Evolutionary conservation across 2,888 invertebrate species (phyloP).

Genomic region (Pandemis corylana): DNA sequence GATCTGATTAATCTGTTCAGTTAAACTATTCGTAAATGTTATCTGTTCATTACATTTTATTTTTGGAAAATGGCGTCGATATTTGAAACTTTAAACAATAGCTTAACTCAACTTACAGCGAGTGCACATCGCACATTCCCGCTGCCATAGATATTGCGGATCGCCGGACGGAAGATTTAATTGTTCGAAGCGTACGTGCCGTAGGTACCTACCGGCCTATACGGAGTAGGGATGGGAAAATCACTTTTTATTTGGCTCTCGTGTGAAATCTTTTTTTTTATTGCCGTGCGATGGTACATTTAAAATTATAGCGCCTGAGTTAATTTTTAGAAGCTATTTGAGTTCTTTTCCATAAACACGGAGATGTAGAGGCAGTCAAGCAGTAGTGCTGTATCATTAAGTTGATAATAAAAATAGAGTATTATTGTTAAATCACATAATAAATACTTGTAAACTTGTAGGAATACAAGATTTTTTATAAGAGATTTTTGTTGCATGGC

Average conservation of each 20-base stretch:
- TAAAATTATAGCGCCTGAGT: too few relatives aligned
- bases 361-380: too few relatives aligned
- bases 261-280: not conserved
- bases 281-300: not conserved
- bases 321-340: too few relatives aligned
- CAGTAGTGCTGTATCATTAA: too few relatives aligned
- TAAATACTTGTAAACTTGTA: too few relatives aligned
- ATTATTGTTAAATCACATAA: too few relatives aligned
- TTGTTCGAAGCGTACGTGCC: constrained; percentile 65
- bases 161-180: constrained; percentile 56
- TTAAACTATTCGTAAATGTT: too few relatives aligned
- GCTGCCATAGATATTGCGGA: constrained; percentile 27
- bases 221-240: constrained; percentile 28
- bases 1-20: too few relatives aligned
- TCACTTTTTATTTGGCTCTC: not conserved
- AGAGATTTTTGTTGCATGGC: too few relatives aligned
- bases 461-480: too few relatives aligned
- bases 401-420: too few relatives aligned
- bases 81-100: not conserved
- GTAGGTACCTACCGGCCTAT: constrained; percentile 47
- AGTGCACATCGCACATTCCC: not conserved
- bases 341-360: too few relatives aligned
- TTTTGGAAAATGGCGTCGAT: not conserved
- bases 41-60: not conserved
- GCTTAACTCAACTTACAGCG: not conserved